These are phyloP conservation scores for Theretra japonica DNA, from an alignment of 2,888 invertebrate genomes.

Conservation along the genomic window DNA sequence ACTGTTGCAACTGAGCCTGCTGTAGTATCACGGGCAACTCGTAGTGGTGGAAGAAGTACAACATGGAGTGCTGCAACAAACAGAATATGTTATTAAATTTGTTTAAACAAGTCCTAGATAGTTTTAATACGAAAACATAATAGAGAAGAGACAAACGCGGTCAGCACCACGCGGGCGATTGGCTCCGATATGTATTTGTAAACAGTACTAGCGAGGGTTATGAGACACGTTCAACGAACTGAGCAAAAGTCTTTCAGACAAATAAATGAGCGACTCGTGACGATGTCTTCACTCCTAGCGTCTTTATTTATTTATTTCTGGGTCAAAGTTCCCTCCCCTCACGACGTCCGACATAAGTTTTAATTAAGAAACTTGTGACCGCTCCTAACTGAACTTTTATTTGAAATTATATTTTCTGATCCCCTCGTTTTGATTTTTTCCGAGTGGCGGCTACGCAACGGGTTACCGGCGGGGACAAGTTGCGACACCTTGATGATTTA, in stretches of 20 bases:
- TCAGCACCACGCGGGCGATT: constrained; percentile 9
- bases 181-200: constrained; percentile 38
- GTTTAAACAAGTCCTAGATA: neutral
- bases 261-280: constrained; percentile 82
- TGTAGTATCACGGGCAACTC: constrained; percentile 98
- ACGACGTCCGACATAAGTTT: constrained; percentile 82
- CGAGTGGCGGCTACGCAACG: constrained; percentile 67
- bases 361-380: constrained; percentile 86
- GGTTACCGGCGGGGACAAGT: constrained; percentile 71
- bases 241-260: constrained; percentile 76
- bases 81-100: constrained; percentile 34
- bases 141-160: neutral
- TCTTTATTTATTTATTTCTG: constrained; percentile 83
- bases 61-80: constrained; percentile 97
- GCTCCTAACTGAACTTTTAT: constrained; percentile 80
- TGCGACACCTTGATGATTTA: constrained; percentile 77
- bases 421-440: constrained; percentile 76
- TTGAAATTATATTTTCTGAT: constrained; percentile 83
- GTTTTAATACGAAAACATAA: neutral
- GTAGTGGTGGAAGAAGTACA: constrained; percentile 99
- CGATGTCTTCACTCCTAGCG: constrained; percentile 62
- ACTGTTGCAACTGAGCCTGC: constrained; percentile 92
- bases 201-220: constrained; percentile 55
- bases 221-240: constrained; percentile 74
- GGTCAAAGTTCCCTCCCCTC: constrained; percentile 79